A percentile compares a stretch with the other conserved stretches of the same genome.
Evolutionary conservation across 2,888 invertebrate genomes (phyloP).

Genomic region (Sepioteuthis lessoniana): DNA sequence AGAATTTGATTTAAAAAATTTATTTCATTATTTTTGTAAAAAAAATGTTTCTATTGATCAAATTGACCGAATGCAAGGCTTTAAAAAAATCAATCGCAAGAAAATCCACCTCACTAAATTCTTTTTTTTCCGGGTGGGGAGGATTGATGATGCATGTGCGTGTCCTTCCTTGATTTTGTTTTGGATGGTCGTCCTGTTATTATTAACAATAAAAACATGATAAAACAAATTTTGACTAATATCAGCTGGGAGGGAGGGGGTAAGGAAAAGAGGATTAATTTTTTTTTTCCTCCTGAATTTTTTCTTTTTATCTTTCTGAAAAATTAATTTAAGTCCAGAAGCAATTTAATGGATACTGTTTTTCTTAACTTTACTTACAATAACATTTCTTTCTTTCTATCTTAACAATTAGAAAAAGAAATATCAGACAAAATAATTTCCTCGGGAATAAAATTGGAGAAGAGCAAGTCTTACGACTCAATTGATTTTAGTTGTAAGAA

Average conservation of each 20-base stretch:
- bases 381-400: too few species aligned
- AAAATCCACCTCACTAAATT: neutral
- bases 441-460: too few species aligned
- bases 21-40: neutral
- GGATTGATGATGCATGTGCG: too few species aligned
- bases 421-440: too few species aligned
- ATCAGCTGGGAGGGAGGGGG: neutral
- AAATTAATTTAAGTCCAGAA: neutral
- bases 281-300: neutral
- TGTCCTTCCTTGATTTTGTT: too few species aligned
- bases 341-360: neutral
- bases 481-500: too few species aligned
- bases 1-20: neutral
- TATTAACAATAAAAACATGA: neutral
- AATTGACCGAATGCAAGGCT: neutral
- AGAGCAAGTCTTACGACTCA: too few species aligned
- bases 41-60: neutral
- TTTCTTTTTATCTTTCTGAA: neutral
- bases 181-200: neutral
- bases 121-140: too few species aligned
- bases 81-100: neutral
- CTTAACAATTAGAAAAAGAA: too few species aligned
- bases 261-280: too few species aligned
- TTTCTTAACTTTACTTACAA: too few species aligned
- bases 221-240: neutral